A percentile compares a stretch with the other conserved stretches of the same genome.
Conservation (phyloP, 2,113 vertebrate species). For the Elephantulus edwardii region DNA sequence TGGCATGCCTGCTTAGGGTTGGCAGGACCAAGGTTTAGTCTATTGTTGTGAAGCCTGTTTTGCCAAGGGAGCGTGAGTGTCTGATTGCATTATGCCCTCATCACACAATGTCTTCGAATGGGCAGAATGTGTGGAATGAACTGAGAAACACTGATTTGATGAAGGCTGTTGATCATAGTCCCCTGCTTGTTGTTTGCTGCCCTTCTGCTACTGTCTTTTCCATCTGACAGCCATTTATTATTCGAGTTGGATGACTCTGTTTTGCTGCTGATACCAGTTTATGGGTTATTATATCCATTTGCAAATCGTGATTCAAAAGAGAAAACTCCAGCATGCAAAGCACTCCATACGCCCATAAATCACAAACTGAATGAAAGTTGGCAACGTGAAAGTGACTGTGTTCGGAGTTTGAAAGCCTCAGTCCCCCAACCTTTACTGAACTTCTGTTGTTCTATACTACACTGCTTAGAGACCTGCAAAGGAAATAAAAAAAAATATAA, state of each 20-base stretch:
- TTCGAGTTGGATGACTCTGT: constrained; percentile 63
- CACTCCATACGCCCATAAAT: constrained; percentile 73
- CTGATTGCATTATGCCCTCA: constrained; percentile 15
- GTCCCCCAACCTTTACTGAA: constrained; percentile 67
- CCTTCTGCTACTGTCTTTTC: constrained; percentile 41
- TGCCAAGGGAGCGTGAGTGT: constrained; percentile 63
- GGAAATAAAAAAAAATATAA: constrained; percentile 55
- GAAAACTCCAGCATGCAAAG: constrained; percentile 71
- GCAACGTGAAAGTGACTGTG: constrained; percentile 69
- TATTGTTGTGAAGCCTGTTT: constrained; percentile 64
- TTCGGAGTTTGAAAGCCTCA: constrained; percentile 65
- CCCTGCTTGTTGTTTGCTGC: constrained; percentile 45
- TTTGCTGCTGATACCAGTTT: constrained; percentile 76
- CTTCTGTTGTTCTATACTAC: constrained; percentile 19
- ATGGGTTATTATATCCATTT: constrained; percentile 77
- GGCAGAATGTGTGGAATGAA: constrained; percentile 45
- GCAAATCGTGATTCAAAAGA: constrained; percentile 74
- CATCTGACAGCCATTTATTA: constrained; percentile 53
- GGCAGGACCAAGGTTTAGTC: constrained; percentile 63
- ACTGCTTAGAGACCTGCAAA: background rate
- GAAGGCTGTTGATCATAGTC: constrained; percentile 31
- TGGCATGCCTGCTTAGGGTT: constrained; percentile 65
- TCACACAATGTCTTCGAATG: constrained; percentile 49
- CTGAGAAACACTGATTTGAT: constrained; percentile 24
- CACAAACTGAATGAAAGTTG: constrained; percentile 72